Evolutionary conservation across 2,113 vertebrate species (phyloP).

Genomic region (Menura novaehollandiae): DNA sequence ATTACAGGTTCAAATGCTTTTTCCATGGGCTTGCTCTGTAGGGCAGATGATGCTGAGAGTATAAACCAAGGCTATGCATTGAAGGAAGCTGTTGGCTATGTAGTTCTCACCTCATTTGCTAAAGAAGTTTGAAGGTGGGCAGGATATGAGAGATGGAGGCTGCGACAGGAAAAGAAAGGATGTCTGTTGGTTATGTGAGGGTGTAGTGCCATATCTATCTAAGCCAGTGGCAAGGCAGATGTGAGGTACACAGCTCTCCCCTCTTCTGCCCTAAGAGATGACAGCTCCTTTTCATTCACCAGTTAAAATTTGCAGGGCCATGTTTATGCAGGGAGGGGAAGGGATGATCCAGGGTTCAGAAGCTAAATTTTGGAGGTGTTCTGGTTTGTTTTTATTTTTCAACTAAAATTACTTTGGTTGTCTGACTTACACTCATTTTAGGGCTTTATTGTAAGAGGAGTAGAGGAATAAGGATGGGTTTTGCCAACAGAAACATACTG

Average conservation of each 20-base stretch:
- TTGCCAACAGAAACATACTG: not conserved
- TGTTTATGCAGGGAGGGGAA: not conserved
- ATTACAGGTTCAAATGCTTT: not conserved
- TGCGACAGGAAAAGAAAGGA: not conserved
- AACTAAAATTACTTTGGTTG: not conserved
- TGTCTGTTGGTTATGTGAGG: not conserved
- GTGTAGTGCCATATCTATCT: rapidly evolving
- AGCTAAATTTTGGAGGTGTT: not conserved
- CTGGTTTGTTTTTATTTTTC: not conserved
- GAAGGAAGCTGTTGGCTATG: not conserved
- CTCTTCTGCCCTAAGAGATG: not conserved
- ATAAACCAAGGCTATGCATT: not conserved
- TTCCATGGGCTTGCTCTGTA: not conserved
- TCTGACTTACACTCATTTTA: not conserved
- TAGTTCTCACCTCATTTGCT: not conserved
- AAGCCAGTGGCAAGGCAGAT: not conserved
- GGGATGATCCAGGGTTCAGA: not conserved
- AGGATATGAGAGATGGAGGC: not conserved
- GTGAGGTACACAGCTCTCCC: not conserved
- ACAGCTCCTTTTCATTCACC: not conserved
- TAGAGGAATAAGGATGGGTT: not conserved
- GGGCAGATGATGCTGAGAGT: not conserved
- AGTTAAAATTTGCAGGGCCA: not conserved
- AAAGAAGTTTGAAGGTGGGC: not conserved
- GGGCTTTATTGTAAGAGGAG: not conserved